These are phyloP conservation scores for Resseliella maxima DNA, from an alignment of 2,888 invertebrate species.

Conservation along the genomic window DNA sequence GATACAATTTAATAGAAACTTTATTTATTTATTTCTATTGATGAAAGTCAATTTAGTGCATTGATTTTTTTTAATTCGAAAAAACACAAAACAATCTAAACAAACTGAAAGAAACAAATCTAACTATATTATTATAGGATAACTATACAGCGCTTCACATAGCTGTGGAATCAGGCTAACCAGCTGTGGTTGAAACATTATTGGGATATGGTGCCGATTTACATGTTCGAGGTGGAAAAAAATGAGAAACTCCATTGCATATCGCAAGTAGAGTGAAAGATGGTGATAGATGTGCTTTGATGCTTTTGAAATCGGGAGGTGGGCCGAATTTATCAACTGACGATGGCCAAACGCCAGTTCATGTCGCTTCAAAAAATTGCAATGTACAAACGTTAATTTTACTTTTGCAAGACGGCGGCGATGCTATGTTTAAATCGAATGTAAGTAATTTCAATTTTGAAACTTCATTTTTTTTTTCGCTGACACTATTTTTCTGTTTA, in stretches of 20 bases:
- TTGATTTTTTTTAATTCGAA: no score
- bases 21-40: no score
- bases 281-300: constrained; percentile 92
- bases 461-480: no score
- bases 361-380: constrained; percentile 93
- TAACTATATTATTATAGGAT: constrained; percentile 75
- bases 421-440: constrained; percentile 91
- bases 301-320: constrained; percentile 97
- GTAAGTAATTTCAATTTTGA: constrained; percentile 68
- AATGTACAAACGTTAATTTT: constrained; percentile 87
- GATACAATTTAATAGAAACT: no score
- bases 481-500: no score
- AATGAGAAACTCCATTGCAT: constrained; percentile 94
- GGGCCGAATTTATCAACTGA: constrained; percentile 95
- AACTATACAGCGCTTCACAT: constrained; percentile 98
- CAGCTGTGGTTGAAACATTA: constrained; percentile 93
- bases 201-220: constrained; percentile 98
- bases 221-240: constrained; percentile 89
- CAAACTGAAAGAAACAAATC: background rate
- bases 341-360: constrained; percentile 96
- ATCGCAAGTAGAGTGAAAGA: constrained; percentile 95
- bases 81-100: no score
- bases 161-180: constrained; percentile 94
- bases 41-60: no score
- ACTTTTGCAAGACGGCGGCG: constrained; percentile 92